These are phyloP conservation scores for Cynoglossus semilaevis DNA, from an alignment of 2,113 vertebrate genomes.

Conservation along the genomic window DNA sequence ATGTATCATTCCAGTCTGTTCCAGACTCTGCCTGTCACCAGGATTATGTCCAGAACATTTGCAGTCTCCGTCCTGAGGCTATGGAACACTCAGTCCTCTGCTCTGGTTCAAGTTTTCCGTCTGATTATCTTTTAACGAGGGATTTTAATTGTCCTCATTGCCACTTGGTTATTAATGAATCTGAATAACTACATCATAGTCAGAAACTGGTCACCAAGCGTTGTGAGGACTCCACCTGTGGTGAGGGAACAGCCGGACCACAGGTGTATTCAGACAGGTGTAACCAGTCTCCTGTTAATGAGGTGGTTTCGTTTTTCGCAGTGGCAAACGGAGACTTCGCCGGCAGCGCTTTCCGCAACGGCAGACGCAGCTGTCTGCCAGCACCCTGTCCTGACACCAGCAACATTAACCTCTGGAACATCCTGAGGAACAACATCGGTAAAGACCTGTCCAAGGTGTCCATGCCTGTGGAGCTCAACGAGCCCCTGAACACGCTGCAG, in stretches of 20 bases:
- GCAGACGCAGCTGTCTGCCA: slow-evolving; percentile 89
- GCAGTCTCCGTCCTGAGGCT: neutral
- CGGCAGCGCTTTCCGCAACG: slow-evolving; percentile 90
- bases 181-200: too few relatives aligned
- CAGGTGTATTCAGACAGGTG: neutral
- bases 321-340: slow-evolving; percentile 95
- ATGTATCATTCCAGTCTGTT: neutral
- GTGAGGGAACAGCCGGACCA: too few relatives aligned
- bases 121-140: too few relatives aligned
- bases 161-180: too few relatives aligned
- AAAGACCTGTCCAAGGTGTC: slow-evolving; percentile 98
- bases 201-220: too few relatives aligned
- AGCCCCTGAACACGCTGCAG: slow-evolving; percentile 97
- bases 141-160: too few relatives aligned
- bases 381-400: slow-evolving; percentile 92
- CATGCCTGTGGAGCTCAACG: slow-evolving; percentile 98
- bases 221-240: too few relatives aligned
- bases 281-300: neutral
- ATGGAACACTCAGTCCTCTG: neutral
- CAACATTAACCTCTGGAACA: slow-evolving; percentile 99
- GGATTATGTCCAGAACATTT: neutral
- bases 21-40: neutral
- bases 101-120: slow-evolving; percentile 1
- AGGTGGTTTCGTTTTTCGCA: slow-evolving; percentile 45
- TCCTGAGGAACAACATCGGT: slow-evolving; percentile 98